Conservation (phyloP, 2,888 invertebrate species). For the Sicus ferrugineus region DNA sequence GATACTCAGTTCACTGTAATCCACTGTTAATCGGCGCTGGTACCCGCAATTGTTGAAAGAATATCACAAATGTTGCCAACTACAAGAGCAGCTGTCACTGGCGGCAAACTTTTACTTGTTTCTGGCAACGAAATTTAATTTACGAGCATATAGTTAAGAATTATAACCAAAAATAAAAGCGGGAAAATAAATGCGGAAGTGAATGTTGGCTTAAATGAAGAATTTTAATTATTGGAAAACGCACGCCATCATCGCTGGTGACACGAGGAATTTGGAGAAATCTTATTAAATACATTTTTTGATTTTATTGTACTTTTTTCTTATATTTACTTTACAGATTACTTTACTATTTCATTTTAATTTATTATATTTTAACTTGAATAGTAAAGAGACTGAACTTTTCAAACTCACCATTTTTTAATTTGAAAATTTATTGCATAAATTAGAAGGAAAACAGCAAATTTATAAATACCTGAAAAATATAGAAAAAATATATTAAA, state of each 20-base stretch:
- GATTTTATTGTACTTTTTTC: too few species aligned
- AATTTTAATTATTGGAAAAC: too few species aligned
- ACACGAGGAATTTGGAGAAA: too few species aligned
- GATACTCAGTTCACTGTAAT: too few species aligned
- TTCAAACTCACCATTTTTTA: constrained; percentile 1
- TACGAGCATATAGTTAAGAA: constrained; percentile 25
- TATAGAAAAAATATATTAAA: constrained; percentile 1
- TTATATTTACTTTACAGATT: too few species aligned
- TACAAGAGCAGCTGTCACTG: constrained; percentile 6
- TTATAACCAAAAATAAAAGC: constrained; percentile 8
- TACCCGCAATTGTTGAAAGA: background rate
- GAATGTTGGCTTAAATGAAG: background rate
- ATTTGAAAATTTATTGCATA: background rate
- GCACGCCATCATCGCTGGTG: too few species aligned
- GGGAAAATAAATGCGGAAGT: background rate
- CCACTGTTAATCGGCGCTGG: too few species aligned
- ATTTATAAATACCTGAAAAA: constrained; percentile 25
- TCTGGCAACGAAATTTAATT: constrained; percentile 17
- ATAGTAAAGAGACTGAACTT: too few species aligned
- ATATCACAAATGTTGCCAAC: constrained; percentile 14
- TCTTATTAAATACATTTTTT: too few species aligned
- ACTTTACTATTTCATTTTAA: too few species aligned
- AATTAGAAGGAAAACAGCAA: background rate
- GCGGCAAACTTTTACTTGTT: constrained; percentile 9
- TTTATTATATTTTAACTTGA: too few species aligned